Percentiles rank a stretch among this genome's conserved stretches.
These are phyloP conservation scores for Lucilia cuprina DNA, from an alignment of 1,140 invertebrate species.

Conservation along the genomic window DNA sequence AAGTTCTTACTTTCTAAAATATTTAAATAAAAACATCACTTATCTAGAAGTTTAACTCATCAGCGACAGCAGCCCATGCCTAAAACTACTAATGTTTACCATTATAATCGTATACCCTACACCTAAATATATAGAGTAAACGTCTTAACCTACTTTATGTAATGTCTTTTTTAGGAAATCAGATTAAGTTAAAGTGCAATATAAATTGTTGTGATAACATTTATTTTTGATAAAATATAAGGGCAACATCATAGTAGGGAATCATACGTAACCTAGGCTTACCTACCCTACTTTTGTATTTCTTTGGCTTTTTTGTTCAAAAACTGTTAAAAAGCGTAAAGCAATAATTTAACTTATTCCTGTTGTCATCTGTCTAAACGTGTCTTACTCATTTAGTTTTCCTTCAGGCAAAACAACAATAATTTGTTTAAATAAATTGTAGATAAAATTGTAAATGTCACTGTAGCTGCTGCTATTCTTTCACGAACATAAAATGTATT, in stretches of 20 bases:
- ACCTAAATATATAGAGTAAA: no score
- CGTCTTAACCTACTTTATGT: no score
- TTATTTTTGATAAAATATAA: no score
- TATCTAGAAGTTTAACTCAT: neutral
- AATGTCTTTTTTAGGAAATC: no score
- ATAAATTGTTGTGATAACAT: no score
- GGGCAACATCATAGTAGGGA: no score
- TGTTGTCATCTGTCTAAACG: no score
- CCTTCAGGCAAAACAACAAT: neutral
- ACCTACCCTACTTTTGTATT: neutral
- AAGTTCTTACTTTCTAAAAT: neutral
- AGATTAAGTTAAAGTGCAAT: no score
- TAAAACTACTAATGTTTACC: no score
- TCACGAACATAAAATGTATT: neutral
- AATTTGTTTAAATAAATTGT: neutral
- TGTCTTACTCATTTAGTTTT: neutral
- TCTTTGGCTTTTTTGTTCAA: neutral
- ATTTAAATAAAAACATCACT: neutral
- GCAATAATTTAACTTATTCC: neutral
- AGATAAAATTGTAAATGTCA: neutral
- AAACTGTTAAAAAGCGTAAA: neutral
- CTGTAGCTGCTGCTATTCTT: neutral
- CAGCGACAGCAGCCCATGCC: neutral
- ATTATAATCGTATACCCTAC: no score
- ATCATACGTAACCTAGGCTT: neutral